phyloP scores from a whole-genome alignment of 2,888 invertebrate genomes.

The Brenthis daphne region DNA sequence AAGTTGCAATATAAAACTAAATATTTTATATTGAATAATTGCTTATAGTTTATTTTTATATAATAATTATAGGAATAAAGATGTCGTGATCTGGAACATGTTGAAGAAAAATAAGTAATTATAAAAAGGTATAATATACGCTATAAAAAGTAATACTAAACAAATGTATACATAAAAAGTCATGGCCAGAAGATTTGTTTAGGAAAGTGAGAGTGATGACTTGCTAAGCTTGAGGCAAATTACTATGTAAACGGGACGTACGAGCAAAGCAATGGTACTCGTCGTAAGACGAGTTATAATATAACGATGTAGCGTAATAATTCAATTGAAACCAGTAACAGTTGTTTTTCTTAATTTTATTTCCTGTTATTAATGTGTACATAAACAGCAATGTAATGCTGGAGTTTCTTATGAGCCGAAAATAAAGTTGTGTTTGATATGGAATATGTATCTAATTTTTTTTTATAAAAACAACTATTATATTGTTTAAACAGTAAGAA shows the following conservation, averaged over 20 bases:
- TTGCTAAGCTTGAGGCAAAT: constrained; percentile 1
- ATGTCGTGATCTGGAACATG: too few relatives aligned
- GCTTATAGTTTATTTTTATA: too few relatives aligned
- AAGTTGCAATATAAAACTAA: neutral
- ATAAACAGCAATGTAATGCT: neutral
- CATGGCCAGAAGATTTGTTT: neutral
- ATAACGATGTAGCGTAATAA: constrained; percentile 7
- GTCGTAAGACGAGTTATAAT: constrained; percentile 6
- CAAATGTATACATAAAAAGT: too few relatives aligned
- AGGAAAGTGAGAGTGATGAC: constrained; percentile 20
- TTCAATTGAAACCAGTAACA: neutral
- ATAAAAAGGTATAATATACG: too few relatives aligned
- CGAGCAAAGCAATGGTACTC: neutral
- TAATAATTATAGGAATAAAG: too few relatives aligned
- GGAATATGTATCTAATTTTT: too few relatives aligned
- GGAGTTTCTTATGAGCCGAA: neutral
- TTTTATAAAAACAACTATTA: too few relatives aligned
- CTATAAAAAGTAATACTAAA: too few relatives aligned
- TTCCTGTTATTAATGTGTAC: constrained; percentile 1
- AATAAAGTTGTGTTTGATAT: neutral
- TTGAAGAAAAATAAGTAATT: too few relatives aligned
- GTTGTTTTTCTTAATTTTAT: constrained; percentile 13
- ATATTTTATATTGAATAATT: neutral
- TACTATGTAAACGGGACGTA: constrained; percentile 5
- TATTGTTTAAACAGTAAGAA: too few relatives aligned